Conservation (phyloP, 1,140 invertebrate species). For the Brachionus manjavacas region DNA sequence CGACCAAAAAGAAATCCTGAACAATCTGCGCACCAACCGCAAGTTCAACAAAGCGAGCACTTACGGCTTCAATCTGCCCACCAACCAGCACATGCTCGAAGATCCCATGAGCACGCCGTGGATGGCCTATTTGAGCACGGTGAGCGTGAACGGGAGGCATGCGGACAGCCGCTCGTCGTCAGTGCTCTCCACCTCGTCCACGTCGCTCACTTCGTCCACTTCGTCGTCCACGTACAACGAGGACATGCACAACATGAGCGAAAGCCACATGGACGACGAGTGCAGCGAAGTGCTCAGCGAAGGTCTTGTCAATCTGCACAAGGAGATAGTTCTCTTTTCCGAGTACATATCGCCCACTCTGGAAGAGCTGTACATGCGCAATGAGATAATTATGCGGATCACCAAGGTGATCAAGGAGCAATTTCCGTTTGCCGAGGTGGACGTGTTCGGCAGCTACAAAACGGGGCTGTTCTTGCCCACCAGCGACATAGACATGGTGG, state of each 20-base stretch:
- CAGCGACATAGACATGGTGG: constrained; percentile 95
- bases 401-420: not conserved
- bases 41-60: constrained; percentile 27
- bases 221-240: not conserved
- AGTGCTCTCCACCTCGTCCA: not conserved
- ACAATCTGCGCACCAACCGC: not conserved
- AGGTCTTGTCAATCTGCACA: constrained; percentile 8
- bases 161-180: not conserved
- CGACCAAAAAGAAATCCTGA: constrained; percentile 15
- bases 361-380: constrained; percentile 26
- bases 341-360: constrained; percentile 39
- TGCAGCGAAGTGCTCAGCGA: not conserved
- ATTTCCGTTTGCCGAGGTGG: constrained; percentile 32
- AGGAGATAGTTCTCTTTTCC: constrained; percentile 27
- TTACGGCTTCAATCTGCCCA: constrained; percentile 23
- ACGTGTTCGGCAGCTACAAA: constrained; percentile 81
- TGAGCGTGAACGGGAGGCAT: not conserved
- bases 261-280: not conserved
- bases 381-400: constrained; percentile 19
- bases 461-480: constrained; percentile 83
- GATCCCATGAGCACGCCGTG: constrained; percentile 41
- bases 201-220: not conserved
- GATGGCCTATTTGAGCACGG: not conserved
- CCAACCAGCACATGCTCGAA: constrained; percentile 26
- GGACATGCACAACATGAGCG: not conserved